Evolutionary conservation across 2,888 invertebrate species (phyloP).

Genomic region (Phymatocera aterrima): DNA sequence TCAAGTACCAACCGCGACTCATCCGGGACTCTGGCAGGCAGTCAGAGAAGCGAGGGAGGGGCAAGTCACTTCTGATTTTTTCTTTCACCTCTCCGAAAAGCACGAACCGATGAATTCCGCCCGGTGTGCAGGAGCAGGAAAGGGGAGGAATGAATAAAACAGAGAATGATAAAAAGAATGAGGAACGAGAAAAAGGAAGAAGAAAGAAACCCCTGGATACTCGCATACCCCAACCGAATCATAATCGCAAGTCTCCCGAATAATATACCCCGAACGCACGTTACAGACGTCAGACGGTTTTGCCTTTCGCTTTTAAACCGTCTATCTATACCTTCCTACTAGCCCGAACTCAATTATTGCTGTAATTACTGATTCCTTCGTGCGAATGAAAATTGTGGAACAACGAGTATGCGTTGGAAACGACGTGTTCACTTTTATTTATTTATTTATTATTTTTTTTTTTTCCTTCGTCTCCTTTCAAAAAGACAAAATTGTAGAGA

Average conservation of each 20-base stretch:
- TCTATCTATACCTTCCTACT: background rate
- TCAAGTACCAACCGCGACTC: conserved; percentile 46
- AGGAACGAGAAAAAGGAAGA: background rate
- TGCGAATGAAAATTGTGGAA: too few relatives aligned
- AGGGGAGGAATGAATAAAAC: conserved; percentile 19
- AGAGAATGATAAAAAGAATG: conserved; percentile 25
- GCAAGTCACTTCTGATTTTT: conserved; percentile 29
- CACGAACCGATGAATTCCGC: conserved; percentile 27
- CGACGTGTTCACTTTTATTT: too few relatives aligned
- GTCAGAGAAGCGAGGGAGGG: background rate
- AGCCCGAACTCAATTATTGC: background rate
- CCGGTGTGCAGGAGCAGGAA: conserved; percentile 6
- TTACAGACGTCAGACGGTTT: too few relatives aligned
- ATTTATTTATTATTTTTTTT: too few relatives aligned
- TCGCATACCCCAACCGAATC: too few relatives aligned
- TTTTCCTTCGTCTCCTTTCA: too few relatives aligned
- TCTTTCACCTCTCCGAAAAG: conserved; percentile 12
- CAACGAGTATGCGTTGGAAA: too few relatives aligned
- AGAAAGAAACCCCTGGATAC: background rate
- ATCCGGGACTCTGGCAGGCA: conserved; percentile 28
- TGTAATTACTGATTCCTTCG: too few relatives aligned
- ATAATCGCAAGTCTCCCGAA: background rate
- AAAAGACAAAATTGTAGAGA: too few relatives aligned
- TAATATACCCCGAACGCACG: background rate
- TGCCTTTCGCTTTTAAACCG: too few relatives aligned